phyloP scores from a whole-genome alignment of 2,888 invertebrate genomes.

The Synergus umbraculus region DNA sequence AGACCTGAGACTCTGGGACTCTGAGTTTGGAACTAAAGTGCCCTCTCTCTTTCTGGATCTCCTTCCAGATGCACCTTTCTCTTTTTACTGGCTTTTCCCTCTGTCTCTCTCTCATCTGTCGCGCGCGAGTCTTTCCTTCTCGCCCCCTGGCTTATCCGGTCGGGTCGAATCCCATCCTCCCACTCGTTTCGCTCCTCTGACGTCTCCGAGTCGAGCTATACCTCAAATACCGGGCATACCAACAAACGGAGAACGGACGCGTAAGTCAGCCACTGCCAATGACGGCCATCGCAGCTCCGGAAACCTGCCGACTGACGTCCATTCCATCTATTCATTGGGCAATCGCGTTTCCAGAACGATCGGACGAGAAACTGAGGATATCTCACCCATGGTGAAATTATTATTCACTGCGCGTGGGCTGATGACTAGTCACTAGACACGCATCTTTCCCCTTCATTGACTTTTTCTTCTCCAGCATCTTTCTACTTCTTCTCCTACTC shows the following conservation, averaged over 20 bases:
- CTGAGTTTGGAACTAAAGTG: constrained; percentile 17
- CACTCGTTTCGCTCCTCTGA: constrained; percentile 17
- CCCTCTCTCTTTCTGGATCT: constrained; percentile 27
- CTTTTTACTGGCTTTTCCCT: constrained; percentile 32
- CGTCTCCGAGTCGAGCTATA: constrained; percentile 23
- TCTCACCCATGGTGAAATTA: constrained; percentile 30
- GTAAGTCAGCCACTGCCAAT: constrained; percentile 28
- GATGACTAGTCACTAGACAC: constrained; percentile 30
- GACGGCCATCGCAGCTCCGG: constrained; percentile 32
- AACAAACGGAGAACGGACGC: constrained; percentile 17
- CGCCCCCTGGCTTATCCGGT: constrained; percentile 34
- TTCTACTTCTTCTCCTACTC: background rate
- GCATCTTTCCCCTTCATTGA: constrained; percentile 2
- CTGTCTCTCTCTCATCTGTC: constrained; percentile 26
- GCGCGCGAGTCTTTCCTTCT: constrained; percentile 32
- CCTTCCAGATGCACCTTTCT: constrained; percentile 39
- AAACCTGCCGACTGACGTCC: constrained; percentile 11
- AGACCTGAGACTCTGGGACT: constrained; percentile 1
- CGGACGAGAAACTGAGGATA: constrained; percentile 22
- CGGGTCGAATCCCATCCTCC: constrained; percentile 39
- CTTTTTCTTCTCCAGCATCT: background rate
- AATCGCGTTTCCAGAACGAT: background rate
- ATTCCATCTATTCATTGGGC: constrained; percentile 17
- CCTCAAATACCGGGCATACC: constrained; percentile 32
- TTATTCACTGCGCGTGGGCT: constrained; percentile 40